Base-by-base conservation (phyloP, 2,797 vertebrate species). In the Tarsius wallacei region DNA sequence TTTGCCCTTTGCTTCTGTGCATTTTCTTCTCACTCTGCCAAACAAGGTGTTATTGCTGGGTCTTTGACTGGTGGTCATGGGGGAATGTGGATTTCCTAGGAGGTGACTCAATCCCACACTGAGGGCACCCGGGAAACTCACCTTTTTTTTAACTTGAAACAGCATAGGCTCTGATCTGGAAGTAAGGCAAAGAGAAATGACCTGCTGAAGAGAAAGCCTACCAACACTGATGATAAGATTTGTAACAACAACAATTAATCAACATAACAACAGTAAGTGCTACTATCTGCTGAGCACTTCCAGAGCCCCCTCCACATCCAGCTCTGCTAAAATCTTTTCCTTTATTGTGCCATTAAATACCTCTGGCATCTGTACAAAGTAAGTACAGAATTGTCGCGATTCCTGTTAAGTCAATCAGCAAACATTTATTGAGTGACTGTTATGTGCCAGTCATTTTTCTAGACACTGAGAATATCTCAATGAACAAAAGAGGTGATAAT, bases 271-370 rank as follows among this genome's bases (percentile, higher is more conserved):
- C 17, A 31, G 53, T 14, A 14, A 55, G 74, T 28, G 12, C 21
- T 76, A 0, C 55, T 53, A 2, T 78, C 68, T 83, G 1, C 4
- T 61, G 68, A 63, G 22, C 36, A 22, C 26, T 78, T 33, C 33
- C 31, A 10, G 0, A 42, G 42, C 42, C 7, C 42, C 42, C 42
- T 42, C 42, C 14, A 28, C 24, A 31, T 70, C 22, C 10, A 53
- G 28, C 66, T 83, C 87, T 49, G 36, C 74, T 61, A 47, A 78
- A 70, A 53, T 31, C 57, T 90, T 55, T 51, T 14, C 71, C 68
- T 78, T 83, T 84, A 13, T 90, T 53, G n/a, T 70, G 95, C 90
- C 70, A 31, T 26, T 68, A 22, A 70, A 85, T 26, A 74, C 33
- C n/a, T 49, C 28, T 47, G 85, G n/a, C 17, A 24, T 85, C 92